Base-by-base conservation (phyloP, 2,113 vertebrate genomes). In the Porphyrio hochstetteri region DNA sequence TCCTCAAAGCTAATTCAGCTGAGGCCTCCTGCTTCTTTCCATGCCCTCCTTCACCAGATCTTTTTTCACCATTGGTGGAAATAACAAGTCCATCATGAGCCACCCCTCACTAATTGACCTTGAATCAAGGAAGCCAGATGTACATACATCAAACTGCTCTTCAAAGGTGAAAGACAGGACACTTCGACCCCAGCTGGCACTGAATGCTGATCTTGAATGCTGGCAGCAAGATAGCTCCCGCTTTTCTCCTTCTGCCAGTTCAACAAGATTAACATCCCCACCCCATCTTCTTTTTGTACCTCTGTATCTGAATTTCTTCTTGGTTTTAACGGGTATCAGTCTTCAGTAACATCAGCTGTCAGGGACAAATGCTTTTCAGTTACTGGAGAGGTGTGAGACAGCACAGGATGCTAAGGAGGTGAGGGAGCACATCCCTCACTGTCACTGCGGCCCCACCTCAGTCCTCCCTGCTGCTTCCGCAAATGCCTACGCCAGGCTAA, bases 391-490 rank as follows among this genome's bases (percentile, higher is more conserved):
- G 27, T 16, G 11, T 13, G 68, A 42, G 27, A 33, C 31, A 53
- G 52, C 0, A 0, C 35, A 18, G 2, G 1, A 46, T 40, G 52
- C 52, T 40, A 0, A 57, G 25, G 24, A 36, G 15, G 4, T 9
- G 28, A 77, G n/a, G 36, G 1, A 56, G 44, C 55, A 60, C 40
- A 21, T 31, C 50, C 20, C 33, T 48, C 71, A 7, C 17, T 11
- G 21, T 57, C 76, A 33, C 64, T 16, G 18, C 2, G 0, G 38
- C n/a, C 10, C 19, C n/a, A 14, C 9, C 24, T 18, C 2, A 1
- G 40, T 36, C 52, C 23, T 25, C 14, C 9, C 13, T 2, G 0
- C 4, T 19, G 14, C 40, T 48, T 29, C 35, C 64, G 65, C 55
- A 38, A 28, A 36, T 27, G 33, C 21, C 21, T 36, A 42, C 6